Evolutionary conservation across 2,797 vertebrate genomes (phyloP), one percentile per base, ranked within the genome.

Genomic region (Brachyrhaphis roseni): DNA sequence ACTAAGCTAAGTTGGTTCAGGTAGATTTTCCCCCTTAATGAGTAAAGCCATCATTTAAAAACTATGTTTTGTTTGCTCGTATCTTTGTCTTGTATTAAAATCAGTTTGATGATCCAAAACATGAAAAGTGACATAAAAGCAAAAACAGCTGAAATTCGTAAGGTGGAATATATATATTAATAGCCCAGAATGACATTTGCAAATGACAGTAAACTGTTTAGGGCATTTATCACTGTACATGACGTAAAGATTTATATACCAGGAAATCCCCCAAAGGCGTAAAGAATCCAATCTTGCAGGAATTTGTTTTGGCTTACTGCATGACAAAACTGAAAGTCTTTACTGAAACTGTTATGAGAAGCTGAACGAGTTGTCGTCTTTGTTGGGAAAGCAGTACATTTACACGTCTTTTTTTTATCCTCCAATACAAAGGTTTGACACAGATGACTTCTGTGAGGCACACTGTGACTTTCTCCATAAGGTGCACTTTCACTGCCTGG

Each of bases 391-490:
- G 45, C 36, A 53, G 49, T 43, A 5, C 0, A 75, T 78, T 84
- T 4, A 87, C 71, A 5, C 11, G 20, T 10, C 28, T 28, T 8
- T 53, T 34, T 10, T 34, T 13, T 39, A 12, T 86, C n/a, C 77
- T 31, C 82, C 53, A 43, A 0, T 81, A 28, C 82, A n/a, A 79
- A 99, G 98, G 96, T 99, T 98, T 89, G 97, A 97, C 88, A 98
- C 96, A 11, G 97, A 98, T 77, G 98, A 99, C 89, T 97, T 97
- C 95, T 99, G 98, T 0, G 97, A 99, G 1, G 93, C 97, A 36
- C 97, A 97, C 85, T 99, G 98, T 1, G 98, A 99, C 94, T 99
- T 99, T 84, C 96, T 99, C 16, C 98, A 98, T 78, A 99, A 99
- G 91, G 96, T 97, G 76, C 98, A 99, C 91, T 99, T 99, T 92